These are phyloP conservation scores for Leptinotarsa haldemani DNA, from an alignment of 2,888 invertebrate species.

Conservation along the genomic window DNA sequence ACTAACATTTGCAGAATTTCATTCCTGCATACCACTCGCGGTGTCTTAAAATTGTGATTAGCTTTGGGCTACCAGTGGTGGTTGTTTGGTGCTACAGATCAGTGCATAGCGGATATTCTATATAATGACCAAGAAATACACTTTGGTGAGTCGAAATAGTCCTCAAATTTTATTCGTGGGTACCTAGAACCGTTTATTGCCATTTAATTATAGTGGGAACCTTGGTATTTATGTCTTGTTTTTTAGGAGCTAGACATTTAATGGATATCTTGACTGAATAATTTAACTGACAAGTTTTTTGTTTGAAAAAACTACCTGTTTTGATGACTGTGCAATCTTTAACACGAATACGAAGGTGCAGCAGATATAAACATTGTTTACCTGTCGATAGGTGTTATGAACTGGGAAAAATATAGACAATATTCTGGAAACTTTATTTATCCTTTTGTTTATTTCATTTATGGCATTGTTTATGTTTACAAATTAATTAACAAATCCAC, in stretches of 20 bases:
- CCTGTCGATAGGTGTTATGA: too few species aligned
- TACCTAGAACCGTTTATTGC: neutral
- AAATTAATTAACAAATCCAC: too few species aligned
- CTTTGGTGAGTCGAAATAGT: conserved; percentile 38
- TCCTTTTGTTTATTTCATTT: too few species aligned
- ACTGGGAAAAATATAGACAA: too few species aligned
- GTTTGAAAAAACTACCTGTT: neutral
- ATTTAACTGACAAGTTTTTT: neutral
- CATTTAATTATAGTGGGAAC: neutral
- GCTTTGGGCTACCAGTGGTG: conserved; percentile 22
- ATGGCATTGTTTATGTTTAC: too few species aligned
- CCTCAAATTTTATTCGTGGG: neutral
- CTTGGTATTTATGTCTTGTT: neutral
- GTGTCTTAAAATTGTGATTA: conserved; percentile 32
- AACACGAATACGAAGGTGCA: too few species aligned
- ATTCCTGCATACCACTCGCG: conserved; percentile 34
- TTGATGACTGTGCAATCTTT: neutral
- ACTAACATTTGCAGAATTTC: conserved; percentile 44
- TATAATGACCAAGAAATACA: conserved; percentile 42
- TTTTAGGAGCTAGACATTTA: neutral
- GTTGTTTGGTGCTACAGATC: conserved; percentile 23
- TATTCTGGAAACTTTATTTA: too few species aligned
- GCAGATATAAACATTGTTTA: too few species aligned
- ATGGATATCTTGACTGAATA: neutral
- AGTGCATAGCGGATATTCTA: conserved; percentile 8